These are phyloP conservation scores for Paedocypris micromegethes DNA, from an alignment of 2,797 vertebrate genomes.

Conservation along the genomic window DNA sequence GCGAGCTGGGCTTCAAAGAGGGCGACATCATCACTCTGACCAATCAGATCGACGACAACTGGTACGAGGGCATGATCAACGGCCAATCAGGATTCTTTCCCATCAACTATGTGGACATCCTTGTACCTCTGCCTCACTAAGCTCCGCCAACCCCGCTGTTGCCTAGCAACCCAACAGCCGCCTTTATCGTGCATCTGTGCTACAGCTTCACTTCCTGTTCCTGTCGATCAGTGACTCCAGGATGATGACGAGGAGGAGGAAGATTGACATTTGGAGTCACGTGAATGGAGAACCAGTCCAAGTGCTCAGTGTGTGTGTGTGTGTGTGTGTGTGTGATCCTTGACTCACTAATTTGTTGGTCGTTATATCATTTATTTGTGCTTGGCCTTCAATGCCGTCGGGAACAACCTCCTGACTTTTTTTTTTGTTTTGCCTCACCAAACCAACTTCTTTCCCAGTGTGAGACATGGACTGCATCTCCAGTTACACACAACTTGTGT, in stretches of 20 bases:
- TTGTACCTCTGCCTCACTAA: slow-evolving; percentile 92
- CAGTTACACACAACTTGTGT: too few relatives aligned
- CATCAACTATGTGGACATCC: slow-evolving; percentile 96
- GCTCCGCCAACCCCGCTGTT: slow-evolving; percentile 39
- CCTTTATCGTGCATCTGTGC: slow-evolving; percentile 37
- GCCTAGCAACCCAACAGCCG: slow-evolving; percentile 18
- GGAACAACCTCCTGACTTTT: neutral
- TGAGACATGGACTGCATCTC: slow-evolving; percentile 1
- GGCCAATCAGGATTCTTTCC: slow-evolving; percentile 98
- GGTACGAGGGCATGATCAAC: slow-evolving; percentile 97
- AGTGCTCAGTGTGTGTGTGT: slow-evolving; percentile 25
- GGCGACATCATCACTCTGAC: slow-evolving; percentile 96
- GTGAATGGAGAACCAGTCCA: slow-evolving; percentile 26
- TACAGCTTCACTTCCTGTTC: slow-evolving; percentile 40
- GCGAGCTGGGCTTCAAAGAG: slow-evolving; percentile 96
- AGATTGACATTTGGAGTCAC: slow-evolving; percentile 9
- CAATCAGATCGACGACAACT: slow-evolving; percentile 98
- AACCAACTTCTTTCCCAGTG: slow-evolving; percentile 13
- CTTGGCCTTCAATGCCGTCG: neutral
- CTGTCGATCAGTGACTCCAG: slow-evolving; percentile 25
- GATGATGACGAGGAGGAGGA: slow-evolving; percentile 30
- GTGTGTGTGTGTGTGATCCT: slow-evolving; percentile 1
- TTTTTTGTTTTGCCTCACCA: slow-evolving; percentile 1
- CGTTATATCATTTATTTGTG: slow-evolving; percentile 1
- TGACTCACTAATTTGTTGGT: neutral